Conservation (phyloP, 30 jellyfish, hydroid and myxozoan species). For the Nemopilema nomurai region DNA sequence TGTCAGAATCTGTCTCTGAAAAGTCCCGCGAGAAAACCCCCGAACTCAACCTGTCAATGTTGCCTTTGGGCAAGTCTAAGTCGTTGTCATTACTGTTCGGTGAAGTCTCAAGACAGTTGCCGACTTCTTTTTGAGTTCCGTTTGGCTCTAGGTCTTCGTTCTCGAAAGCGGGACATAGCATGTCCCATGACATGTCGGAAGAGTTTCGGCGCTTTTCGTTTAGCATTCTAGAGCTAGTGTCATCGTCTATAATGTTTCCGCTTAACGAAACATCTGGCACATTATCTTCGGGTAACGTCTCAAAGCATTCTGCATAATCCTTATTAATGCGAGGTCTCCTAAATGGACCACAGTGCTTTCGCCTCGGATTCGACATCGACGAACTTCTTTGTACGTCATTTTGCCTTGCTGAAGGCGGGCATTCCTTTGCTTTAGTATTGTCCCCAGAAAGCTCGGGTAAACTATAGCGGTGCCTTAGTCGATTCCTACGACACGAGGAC, state of each 20-base stretch:
- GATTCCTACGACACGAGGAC: not conserved
- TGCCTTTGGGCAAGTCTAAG: slow-evolving; percentile 20
- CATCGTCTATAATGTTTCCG: not conserved
- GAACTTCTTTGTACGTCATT: not conserved
- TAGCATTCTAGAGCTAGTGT: not conserved
- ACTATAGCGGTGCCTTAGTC: slow-evolving; percentile 18
- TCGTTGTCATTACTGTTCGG: not conserved
- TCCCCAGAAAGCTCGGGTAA: slow-evolving; percentile 9
- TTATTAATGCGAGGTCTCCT: not conserved
- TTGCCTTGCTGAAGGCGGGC: not conserved
- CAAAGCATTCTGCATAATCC: not conserved
- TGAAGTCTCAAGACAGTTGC: not conserved
- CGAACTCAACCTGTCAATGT: slow-evolving; percentile 44
- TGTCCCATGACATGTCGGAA: slow-evolving; percentile 52
- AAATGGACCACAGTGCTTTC: not conserved
- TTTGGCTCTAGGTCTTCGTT: not conserved
- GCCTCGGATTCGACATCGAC: slow-evolving; percentile 15
- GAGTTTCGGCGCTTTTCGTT: slow-evolving; percentile 17
- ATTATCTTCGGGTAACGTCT: slow-evolving; percentile 30
- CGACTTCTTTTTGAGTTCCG: not conserved
- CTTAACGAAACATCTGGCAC: not conserved
- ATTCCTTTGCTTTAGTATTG: not conserved
- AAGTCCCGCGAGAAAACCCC: slow-evolving; percentile 43
- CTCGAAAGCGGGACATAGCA: slow-evolving; percentile 16
- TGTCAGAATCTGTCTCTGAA: slow-evolving; percentile 39